phyloP scores from a whole-genome alignment of 2,797 vertebrate species.

The Argentina silus region DNA sequence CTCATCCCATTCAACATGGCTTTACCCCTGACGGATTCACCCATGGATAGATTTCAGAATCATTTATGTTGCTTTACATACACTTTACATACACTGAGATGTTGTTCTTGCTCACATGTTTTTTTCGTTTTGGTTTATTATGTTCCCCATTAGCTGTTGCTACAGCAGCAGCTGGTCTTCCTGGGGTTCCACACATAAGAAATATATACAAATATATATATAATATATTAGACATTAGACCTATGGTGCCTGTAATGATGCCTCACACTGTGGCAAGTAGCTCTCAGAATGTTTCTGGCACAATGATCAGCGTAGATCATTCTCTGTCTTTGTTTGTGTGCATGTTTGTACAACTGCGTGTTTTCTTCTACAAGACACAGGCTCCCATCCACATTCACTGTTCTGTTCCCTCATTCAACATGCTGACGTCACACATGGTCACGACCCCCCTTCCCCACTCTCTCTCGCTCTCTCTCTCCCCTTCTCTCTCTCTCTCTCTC shows the following conservation, averaged over 20 bases:
- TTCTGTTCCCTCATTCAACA: slow-evolving; percentile 1
- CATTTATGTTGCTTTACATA: neutral
- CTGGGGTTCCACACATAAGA: too few species aligned
- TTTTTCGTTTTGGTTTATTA: too few species aligned
- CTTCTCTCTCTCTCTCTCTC: slow-evolving; percentile 14
- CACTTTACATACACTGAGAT: neutral
- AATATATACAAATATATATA: too few species aligned
- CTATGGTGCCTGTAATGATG: neutral
- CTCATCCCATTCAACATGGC: slow-evolving; percentile 1
- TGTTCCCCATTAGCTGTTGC: too few species aligned
- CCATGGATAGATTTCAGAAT: neutral
- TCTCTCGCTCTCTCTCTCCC: neutral
- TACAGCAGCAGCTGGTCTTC: too few species aligned
- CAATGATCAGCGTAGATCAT: neutral
- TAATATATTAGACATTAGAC: too few species aligned
- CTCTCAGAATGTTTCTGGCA: neutral
- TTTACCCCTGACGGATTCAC: slow-evolving; percentile 1
- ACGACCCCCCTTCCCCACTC: neutral
- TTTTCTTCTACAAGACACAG: neutral
- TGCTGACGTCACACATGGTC: slow-evolving; percentile 6
- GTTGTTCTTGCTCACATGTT: neutral
- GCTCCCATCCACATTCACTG: neutral
- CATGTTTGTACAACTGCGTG: neutral
- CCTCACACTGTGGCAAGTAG: neutral
- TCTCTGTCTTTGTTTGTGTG: neutral